Evolutionary conservation across 35 echinoderm and acorn worm species (phyloP), one percentile per base, ranked within the genome.

Genomic region (Apostichopus japonicus): DNA sequence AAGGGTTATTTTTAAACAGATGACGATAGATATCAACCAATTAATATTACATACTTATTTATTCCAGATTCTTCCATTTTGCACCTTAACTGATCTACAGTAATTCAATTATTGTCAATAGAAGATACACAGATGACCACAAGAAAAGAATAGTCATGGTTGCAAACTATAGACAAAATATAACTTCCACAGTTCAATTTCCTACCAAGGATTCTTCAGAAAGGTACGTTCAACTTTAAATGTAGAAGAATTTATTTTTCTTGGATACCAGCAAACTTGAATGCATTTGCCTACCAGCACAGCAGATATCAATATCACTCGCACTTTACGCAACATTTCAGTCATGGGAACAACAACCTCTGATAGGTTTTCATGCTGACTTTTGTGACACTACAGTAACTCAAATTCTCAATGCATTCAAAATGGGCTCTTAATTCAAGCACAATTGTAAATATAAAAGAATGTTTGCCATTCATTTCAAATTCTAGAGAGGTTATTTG

Each of bases 391-490:
- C 57, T 61, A 13, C 57, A 44, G 33, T 44, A 44, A 44, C 33
- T 44, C 57, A 13, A 61, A 10, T 61, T 13, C 13, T 61, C 13
- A 61, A 61, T 61, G 13, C 57, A 61, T 61, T 61, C 57, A 61
- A 13, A 61, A 44, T 61, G 7, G 57, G 13, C 57, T 61, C 13
- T 13, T 10, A 61, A 61, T 8, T 61, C 57, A 61, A 61, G 57
- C 57, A 61, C 57, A 61, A 61, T 61, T 61, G 71, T 75, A 23
- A 75, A 75, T 23, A 23, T 75, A 7, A 19, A 7, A 23, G 22
- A 23, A 75, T 75, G 71, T 75, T 75, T 75, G 71, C 71, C 71
- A 21, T 75, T 75, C 71, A 61, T 61, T 61, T 61, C 57, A 61
- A 61, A 10, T 61, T 61, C 57, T 61, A 7, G 71, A 75, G 71